Conservation (phyloP, 1,140 invertebrate species). For the Halictus rubicundus region DNA sequence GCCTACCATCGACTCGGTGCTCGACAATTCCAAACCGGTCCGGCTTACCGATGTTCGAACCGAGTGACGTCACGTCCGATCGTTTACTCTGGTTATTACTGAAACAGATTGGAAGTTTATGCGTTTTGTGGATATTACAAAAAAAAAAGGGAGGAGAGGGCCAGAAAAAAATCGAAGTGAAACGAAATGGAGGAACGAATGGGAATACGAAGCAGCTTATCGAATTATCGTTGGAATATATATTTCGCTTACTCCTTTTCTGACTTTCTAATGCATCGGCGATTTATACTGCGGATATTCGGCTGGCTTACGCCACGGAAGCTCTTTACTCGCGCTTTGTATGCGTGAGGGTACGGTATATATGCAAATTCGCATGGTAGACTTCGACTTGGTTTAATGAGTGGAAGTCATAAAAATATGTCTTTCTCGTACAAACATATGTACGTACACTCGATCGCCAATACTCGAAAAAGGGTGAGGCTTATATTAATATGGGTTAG, state of each 20-base stretch:
- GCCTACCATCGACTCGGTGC: neutral
- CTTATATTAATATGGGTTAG: too few species aligned
- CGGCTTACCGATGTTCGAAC: conserved; percentile 39
- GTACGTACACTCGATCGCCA: too few species aligned
- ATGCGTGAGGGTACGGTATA: too few species aligned
- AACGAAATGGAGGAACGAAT: conserved; percentile 1
- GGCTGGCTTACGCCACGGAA: neutral
- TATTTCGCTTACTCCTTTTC: neutral
- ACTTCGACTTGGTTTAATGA: too few species aligned
- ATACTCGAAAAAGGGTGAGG: too few species aligned
- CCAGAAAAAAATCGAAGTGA: conserved; percentile 3
- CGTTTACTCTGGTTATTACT: conserved; percentile 66
- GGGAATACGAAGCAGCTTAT: conserved; percentile 49
- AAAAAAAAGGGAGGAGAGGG: neutral
- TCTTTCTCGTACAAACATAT: too few species aligned
- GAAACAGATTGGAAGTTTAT: conserved; percentile 66
- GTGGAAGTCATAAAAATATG: too few species aligned
- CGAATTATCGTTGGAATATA: conserved; percentile 55
- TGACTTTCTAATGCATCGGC: conserved; percentile 26
- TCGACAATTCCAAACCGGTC: conserved; percentile 54
- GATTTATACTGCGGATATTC: neutral
- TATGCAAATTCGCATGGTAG: too few species aligned
- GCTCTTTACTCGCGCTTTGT: neutral
- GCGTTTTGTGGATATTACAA: conserved; percentile 59
- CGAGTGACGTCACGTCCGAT: conserved; percentile 65